A percentile compares a stretch with the other conserved stretches of the same genome.
phyloP scores from a whole-genome alignment of 2,888 invertebrate species.

The Macrosoma leucophasiata region DNA sequence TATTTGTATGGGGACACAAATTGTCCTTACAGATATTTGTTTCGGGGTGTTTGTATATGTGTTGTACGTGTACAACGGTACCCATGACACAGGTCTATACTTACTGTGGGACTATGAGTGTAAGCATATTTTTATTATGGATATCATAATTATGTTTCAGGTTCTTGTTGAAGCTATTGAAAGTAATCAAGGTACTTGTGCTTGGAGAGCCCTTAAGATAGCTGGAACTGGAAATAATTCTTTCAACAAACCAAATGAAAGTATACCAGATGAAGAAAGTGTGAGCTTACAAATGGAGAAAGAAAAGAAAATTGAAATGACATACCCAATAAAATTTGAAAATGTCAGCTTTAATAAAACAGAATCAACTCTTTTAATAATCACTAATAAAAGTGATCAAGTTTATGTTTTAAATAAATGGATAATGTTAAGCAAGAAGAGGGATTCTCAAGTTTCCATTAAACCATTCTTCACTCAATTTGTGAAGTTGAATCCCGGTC shows the following conservation, averaged over 20 bases:
- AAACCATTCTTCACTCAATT: constrained; percentile 47
- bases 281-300: constrained; percentile 45
- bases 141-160: constrained; percentile 45
- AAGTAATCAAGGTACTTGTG: constrained; percentile 77
- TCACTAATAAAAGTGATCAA: constrained; percentile 61
- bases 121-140: no score
- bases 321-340: constrained; percentile 63
- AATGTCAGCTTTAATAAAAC: constrained; percentile 52
- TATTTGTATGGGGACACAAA: no score
- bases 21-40: no score
- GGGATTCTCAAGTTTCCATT: constrained; percentile 69
- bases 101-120: no score
- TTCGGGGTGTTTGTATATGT: no score
- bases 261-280: constrained; percentile 31
- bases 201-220: constrained; percentile 72
- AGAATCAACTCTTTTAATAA: constrained; percentile 35
- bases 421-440: constrained; percentile 66
- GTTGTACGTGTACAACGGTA: no score
- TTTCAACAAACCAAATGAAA: constrained; percentile 30
- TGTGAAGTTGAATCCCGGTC: constrained; percentile 50
- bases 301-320: constrained; percentile 72
- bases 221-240: constrained; percentile 38
- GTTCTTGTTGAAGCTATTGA: constrained; percentile 82
- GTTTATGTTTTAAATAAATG: constrained; percentile 62
- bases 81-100: no score